Base-by-base conservation (phyloP, 2,797 vertebrate genomes). In the Varecia variegata region DNA sequence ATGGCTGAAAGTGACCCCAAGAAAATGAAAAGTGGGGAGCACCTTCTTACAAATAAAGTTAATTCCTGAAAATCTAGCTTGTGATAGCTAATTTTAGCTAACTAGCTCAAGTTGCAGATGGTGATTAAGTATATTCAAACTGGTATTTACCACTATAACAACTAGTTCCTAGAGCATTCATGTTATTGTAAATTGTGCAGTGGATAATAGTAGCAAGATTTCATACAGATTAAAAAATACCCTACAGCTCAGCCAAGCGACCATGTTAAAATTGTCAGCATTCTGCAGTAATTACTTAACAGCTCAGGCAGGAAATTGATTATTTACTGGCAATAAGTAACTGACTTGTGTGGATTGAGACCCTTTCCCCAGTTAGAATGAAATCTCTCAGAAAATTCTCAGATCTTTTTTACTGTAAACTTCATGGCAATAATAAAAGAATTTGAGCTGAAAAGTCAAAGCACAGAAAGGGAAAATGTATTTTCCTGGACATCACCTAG, bases 61-160 rank as follows among this genome's bases (percentile, higher is more conserved):
- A 94, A 97, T 93, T 97, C 91, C 93, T 96, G 96, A 96, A 96
- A 98, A 97, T 92, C 43, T 25, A 58, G 10, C 56, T 97, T 96
- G 94, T 96, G 94, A 97, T 82, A 97, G 92, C 97, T 98, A 96
- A 97, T 98, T 98, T 98, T 96, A 97, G 95, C 96, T 98, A 98
- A 98, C 93, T 97, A 97, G 90, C 97, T 98, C 96, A 81, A 93
- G 94, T 97, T 98, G 94, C 97, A 54, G 90, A 96, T 98, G 96
- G 97, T 98, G 98, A 98, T 98, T 98, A 98, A 98, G 90, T 97
- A 81, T 90, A 89, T 93, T 98, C 97, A 98, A 92, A 98, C 97
- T 97, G 96, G 83, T 98, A 98, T 98, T 98, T 98, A 94, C 94
- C 95, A 91, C 96, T 86, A n/a, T 98, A 98, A 98, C 98, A 97